Conservation (phyloP, 2,797 vertebrate genomes). For the Periparus ater region DNA sequence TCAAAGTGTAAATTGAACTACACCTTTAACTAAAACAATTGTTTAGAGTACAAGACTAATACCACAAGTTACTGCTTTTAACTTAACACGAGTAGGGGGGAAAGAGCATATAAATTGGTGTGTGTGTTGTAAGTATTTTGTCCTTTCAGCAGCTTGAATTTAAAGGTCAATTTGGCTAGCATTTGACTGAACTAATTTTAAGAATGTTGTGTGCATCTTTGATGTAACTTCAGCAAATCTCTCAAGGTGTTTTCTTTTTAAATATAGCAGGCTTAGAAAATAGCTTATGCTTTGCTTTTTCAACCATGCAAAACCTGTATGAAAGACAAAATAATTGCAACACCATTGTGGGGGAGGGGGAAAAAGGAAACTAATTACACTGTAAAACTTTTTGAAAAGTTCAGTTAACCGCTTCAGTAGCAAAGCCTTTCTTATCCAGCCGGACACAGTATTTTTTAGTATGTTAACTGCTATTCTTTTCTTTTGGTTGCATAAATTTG, state of each 20-base stretch:
- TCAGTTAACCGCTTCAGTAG: slow-evolving; percentile 64
- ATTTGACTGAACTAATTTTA: slow-evolving; percentile 37
- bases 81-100: slow-evolving; percentile 24
- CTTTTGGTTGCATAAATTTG: slow-evolving; percentile 76
- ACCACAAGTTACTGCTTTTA: slow-evolving; percentile 55
- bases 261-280: neutral
- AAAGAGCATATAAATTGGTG: slow-evolving; percentile 22
- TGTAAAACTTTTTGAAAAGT: slow-evolving; percentile 48
- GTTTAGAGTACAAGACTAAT: slow-evolving; percentile 59
- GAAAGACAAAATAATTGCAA: slow-evolving; percentile 56
- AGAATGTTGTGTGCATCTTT: slow-evolving; percentile 14
- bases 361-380: slow-evolving; percentile 38
- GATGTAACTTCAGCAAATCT: slow-evolving; percentile 9
- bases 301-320: slow-evolving; percentile 1
- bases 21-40: slow-evolving; percentile 61
- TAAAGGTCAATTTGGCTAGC: slow-evolving; percentile 4
- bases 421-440: slow-evolving; percentile 57
- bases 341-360: neutral
- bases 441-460: slow-evolving; percentile 74
- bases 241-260: neutral
- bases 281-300: slow-evolving; percentile 26
- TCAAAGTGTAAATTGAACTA: slow-evolving; percentile 68
- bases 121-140: slow-evolving; percentile 60
- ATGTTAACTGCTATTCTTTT: slow-evolving; percentile 74
- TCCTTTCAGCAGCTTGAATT: slow-evolving; percentile 50